phyloP scores from a whole-genome alignment of 2,113 vertebrate species.

The Lophura nycthemera region DNA sequence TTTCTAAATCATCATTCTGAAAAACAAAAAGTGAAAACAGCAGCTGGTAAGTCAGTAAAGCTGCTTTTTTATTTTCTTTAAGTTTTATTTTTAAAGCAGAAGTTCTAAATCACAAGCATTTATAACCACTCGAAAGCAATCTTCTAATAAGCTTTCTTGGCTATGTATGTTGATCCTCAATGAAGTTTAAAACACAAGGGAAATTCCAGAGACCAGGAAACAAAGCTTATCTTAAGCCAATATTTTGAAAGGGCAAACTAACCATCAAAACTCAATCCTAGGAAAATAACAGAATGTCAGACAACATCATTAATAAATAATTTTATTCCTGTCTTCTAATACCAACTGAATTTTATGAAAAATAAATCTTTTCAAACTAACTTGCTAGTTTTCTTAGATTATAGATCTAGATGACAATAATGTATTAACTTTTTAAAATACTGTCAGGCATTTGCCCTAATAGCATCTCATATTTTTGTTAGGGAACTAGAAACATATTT shows the following conservation, averaged over 20 bases:
- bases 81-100: background rate
- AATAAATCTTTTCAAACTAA: background rate
- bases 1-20: background rate
- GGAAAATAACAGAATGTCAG: conserved; percentile 2
- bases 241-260: conserved; percentile 32
- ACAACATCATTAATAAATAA: conserved; percentile 26
- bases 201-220: conserved; percentile 10
- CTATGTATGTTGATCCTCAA: conserved; percentile 18
- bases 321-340: background rate
- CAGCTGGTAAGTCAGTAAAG: background rate
- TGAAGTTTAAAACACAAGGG: conserved; percentile 22
- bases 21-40: conserved; percentile 4
- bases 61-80: background rate
- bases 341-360: background rate
- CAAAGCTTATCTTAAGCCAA: background rate
- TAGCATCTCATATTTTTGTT: background rate
- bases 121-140: background rate
- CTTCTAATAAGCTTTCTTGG: background rate
- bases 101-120: background rate
- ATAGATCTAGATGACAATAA: background rate
- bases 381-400: background rate
- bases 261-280: background rate
- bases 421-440: background rate
- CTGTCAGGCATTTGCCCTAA: background rate
- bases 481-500: background rate